Percentiles rank a stretch among this genome's conserved stretches.
Evolutionary conservation across 2,113 vertebrate species (phyloP).

Genomic region (Triplophysa tibetana): DNA sequence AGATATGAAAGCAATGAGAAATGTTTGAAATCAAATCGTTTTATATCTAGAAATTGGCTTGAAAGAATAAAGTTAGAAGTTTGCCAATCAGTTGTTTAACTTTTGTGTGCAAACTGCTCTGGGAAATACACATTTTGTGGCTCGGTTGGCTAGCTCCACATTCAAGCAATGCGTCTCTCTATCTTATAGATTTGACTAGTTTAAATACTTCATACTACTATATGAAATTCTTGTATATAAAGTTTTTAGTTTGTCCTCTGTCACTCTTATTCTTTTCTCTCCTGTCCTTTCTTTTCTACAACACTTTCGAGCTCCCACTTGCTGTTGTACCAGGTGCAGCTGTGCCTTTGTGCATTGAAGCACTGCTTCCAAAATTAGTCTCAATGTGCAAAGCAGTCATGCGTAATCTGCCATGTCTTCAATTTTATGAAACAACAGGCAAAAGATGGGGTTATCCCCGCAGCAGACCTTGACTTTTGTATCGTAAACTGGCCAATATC

Average conservation of each 20-base stretch:
- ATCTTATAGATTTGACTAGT: background rate
- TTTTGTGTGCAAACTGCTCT: background rate
- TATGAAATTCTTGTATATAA: background rate
- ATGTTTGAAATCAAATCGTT: background rate
- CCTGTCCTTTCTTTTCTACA: background rate
- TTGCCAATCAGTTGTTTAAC: constrained; percentile 3
- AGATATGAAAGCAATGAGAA: background rate
- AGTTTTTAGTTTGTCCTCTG: background rate
- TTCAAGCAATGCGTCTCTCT: constrained; percentile 19
- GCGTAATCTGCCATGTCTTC: background rate
- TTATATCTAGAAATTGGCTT: constrained; percentile 3
- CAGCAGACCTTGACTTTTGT: too few species aligned
- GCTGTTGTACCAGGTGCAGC: background rate
- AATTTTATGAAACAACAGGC: background rate
- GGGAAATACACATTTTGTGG: background rate
- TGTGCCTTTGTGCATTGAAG: background rate
- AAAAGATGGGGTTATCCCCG: background rate
- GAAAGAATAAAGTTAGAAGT: background rate
- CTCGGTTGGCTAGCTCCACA: background rate
- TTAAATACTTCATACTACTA: constrained; percentile 4
- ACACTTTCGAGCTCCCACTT: background rate
- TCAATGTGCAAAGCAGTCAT: background rate
- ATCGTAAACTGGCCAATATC: too few species aligned
- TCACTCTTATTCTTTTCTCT: background rate
- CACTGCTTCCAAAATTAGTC: background rate